Evolutionary conservation across 2,888 invertebrate genomes (phyloP).

Genomic region (Nomada flava): DNA sequence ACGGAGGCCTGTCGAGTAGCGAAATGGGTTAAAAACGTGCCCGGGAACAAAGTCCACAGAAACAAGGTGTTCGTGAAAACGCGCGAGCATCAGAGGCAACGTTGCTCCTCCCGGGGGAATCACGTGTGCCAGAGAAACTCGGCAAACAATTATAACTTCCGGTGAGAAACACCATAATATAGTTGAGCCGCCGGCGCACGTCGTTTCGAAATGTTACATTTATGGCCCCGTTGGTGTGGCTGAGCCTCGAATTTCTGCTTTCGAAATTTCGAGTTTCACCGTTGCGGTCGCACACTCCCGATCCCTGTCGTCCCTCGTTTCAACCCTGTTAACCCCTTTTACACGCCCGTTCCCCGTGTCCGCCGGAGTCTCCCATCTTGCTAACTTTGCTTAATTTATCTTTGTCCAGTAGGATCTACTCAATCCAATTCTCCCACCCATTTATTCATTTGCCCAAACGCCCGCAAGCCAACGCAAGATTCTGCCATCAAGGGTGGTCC

Average conservation of each 20-base stretch:
- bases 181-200: constrained; percentile 45
- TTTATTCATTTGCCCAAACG: constrained; percentile 44
- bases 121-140: constrained; percentile 71
- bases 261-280: constrained; percentile 57
- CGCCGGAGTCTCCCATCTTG: constrained; percentile 40
- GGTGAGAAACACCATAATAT: constrained; percentile 64
- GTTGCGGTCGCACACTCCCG: constrained; percentile 59
- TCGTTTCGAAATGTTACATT: constrained; percentile 73
- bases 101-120: constrained; percentile 62
- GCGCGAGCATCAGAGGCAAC: constrained; percentile 16
- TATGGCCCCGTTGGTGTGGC: constrained; percentile 73
- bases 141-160: constrained; percentile 80
- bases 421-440: constrained; percentile 33
- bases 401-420: constrained; percentile 46
- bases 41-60: constrained; percentile 28
- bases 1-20: neutral
- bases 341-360: constrained; percentile 13
- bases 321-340: neutral
- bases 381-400: constrained; percentile 58
- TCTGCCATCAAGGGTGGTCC: neutral
- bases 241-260: constrained; percentile 62
- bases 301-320: constrained; percentile 37
- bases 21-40: constrained; percentile 27
- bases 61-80: constrained; percentile 41
- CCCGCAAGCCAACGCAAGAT: constrained; percentile 2